Evolutionary conservation across 2,113 vertebrate species (phyloP).

Genomic region (Corythoichthys intestinalis): DNA sequence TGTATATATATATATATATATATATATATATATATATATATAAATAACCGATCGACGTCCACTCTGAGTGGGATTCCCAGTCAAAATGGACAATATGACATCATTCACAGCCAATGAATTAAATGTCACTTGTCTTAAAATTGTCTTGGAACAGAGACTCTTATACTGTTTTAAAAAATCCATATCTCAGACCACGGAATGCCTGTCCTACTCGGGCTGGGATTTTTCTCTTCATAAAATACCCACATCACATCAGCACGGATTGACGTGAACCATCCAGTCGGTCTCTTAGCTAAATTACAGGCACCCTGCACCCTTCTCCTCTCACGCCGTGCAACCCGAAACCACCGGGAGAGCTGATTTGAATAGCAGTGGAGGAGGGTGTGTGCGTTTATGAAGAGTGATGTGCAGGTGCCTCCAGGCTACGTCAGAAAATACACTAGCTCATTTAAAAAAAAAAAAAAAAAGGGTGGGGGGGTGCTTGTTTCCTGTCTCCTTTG

Average conservation of each 20-base stretch:
- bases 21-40: no score
- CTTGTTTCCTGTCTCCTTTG: conserved; percentile 18
- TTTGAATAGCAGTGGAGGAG: conserved; percentile 61
- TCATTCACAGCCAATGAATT: no score
- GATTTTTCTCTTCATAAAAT: background rate
- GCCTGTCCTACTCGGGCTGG: background rate
- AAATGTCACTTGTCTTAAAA: no score
- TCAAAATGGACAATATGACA: no score
- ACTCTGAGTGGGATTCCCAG: no score
- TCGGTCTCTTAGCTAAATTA: conserved; percentile 20
- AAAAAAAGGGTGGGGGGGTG: conserved; percentile 4
- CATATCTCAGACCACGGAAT: no score
- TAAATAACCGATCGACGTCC: no score
- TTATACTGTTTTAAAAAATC: no score
- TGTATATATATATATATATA: no score
- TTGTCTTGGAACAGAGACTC: no score
- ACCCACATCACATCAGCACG: background rate
- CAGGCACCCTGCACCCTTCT: conserved; percentile 20
- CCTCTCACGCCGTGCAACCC: conserved; percentile 43
- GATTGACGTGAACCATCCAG: background rate
- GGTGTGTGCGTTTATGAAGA: conserved; percentile 13
- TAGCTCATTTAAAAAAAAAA: conserved; percentile 22
- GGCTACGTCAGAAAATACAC: conserved; percentile 35
- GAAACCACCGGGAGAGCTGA: conserved; percentile 40
- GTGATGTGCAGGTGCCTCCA: conserved; percentile 28